These are phyloP conservation scores for Notodonta dromedarius DNA, from an alignment of 2,888 invertebrate species.

Conservation along the genomic window DNA sequence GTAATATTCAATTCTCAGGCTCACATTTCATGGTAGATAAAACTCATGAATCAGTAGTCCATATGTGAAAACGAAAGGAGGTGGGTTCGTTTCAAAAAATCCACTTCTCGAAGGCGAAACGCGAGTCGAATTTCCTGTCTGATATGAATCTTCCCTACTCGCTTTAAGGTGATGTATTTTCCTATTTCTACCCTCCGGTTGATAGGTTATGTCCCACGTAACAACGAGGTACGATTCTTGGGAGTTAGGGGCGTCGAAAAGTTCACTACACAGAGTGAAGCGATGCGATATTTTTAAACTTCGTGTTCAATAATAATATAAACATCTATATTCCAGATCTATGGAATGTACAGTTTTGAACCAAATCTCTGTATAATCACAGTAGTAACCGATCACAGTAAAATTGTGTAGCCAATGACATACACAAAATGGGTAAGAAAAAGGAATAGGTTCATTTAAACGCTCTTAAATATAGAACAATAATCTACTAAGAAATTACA, in stretches of 20 bases:
- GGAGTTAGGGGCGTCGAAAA: conserved; percentile 14
- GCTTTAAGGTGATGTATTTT: conserved; percentile 84
- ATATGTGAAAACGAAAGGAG: conserved; percentile 74
- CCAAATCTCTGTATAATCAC: too few species aligned
- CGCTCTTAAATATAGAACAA: not conserved
- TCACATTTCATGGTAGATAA: conserved; percentile 82
- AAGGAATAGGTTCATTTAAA: too few species aligned
- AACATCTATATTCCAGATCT: too few species aligned
- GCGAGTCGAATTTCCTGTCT: conserved; percentile 80
- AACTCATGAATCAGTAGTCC: conserved; percentile 82
- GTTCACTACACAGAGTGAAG: conserved; percentile 10
- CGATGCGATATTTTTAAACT: conserved; percentile 10
- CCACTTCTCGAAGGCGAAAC: conserved; percentile 66
- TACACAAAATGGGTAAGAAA: too few species aligned
- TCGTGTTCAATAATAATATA: too few species aligned
- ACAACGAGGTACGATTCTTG: conserved; percentile 34
- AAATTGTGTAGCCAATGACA: too few species aligned
- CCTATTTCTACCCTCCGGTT: conserved; percentile 73
- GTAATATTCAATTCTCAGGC: conserved; percentile 76
- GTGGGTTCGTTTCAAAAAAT: conserved; percentile 76
- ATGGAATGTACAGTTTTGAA: too few species aligned
- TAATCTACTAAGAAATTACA: not conserved
- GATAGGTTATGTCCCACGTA: conserved; percentile 47
- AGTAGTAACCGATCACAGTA: too few species aligned
- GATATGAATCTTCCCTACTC: conserved; percentile 84